These are phyloP conservation scores for Adoxophyes honmai DNA, from an alignment of 1,140 invertebrate species.

Conservation along the genomic window DNA sequence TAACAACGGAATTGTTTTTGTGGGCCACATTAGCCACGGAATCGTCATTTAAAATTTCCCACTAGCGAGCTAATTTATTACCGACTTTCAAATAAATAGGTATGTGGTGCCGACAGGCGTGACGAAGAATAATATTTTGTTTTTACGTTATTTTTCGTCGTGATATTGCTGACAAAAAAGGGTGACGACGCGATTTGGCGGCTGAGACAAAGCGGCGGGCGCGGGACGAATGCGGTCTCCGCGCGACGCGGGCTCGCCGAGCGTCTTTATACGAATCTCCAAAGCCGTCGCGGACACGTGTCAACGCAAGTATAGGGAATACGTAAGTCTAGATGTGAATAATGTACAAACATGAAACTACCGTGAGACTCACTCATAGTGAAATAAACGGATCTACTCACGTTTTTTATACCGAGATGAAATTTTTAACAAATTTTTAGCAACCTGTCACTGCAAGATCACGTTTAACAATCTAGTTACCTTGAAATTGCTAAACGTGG, in stretches of 20 bases:
- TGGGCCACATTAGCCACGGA: constrained; percentile 12
- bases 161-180: constrained; percentile 46
- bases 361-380: too few species aligned
- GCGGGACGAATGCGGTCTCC: constrained; percentile 39
- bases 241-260: too few species aligned
- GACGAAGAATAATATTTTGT: constrained; percentile 56
- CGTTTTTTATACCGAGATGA: too few species aligned
- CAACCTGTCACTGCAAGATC: too few species aligned
- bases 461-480: too few species aligned
- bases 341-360: too few species aligned
- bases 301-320: too few species aligned
- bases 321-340: too few species aligned
- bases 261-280: neutral
- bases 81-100: constrained; percentile 44
- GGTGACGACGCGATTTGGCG: constrained; percentile 42
- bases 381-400: too few species aligned
- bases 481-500: too few species aligned
- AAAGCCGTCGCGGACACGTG: neutral
- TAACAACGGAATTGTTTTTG: constrained; percentile 12
- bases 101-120: constrained; percentile 50
- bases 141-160: constrained; percentile 49
- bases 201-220: constrained; percentile 40
- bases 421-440: too few species aligned
- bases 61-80: constrained; percentile 49
- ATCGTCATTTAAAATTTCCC: constrained; percentile 22